phyloP scores from a whole-genome alignment of 2,888 invertebrate genomes.

The Leucophenga montana region DNA sequence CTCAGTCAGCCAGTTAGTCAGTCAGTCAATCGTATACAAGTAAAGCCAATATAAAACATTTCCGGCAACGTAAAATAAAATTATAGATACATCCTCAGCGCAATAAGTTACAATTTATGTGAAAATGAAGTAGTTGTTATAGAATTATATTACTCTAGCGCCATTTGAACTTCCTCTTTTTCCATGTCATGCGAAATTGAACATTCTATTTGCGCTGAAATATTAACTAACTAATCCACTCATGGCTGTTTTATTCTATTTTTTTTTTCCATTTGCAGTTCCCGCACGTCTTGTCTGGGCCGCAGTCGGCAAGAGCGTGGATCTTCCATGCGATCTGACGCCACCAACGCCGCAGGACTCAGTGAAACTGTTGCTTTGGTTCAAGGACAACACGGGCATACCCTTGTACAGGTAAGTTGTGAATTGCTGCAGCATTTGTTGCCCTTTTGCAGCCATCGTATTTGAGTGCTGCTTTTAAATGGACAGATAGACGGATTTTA shows the following conservation, averaged over 20 bases:
- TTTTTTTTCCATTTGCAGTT: slow-evolving; percentile 74
- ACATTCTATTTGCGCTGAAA: too few species aligned
- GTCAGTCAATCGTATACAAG: not conserved
- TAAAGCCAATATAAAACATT: slow-evolving; percentile 11
- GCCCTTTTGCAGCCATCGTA: not conserved
- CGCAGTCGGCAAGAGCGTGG: slow-evolving; percentile 82
- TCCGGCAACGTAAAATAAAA: slow-evolving; percentile 3
- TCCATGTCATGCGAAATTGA: too few species aligned
- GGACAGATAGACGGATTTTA: not conserved
- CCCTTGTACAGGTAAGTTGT: slow-evolving; percentile 87
- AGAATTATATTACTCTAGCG: not conserved
- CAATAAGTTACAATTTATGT: slow-evolving; percentile 24
- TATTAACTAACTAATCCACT: not conserved
- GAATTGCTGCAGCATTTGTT: not conserved
- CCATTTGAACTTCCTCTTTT: too few species aligned
- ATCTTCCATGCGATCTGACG: slow-evolving; percentile 88
- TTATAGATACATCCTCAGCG: slow-evolving; percentile 1
- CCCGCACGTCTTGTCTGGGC: slow-evolving; percentile 83
- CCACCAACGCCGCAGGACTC: slow-evolving; percentile 81
- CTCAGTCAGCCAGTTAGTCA: too few species aligned
- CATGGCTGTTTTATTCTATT: not conserved
- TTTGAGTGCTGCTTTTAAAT: not conserved
- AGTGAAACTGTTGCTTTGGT: slow-evolving; percentile 91
- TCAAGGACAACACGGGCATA: slow-evolving; percentile 88
- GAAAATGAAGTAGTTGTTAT: slow-evolving; percentile 21